Evolutionary conservation across 2,113 vertebrate genomes (phyloP).

Genomic region (Actenoides lindsayi): DNA sequence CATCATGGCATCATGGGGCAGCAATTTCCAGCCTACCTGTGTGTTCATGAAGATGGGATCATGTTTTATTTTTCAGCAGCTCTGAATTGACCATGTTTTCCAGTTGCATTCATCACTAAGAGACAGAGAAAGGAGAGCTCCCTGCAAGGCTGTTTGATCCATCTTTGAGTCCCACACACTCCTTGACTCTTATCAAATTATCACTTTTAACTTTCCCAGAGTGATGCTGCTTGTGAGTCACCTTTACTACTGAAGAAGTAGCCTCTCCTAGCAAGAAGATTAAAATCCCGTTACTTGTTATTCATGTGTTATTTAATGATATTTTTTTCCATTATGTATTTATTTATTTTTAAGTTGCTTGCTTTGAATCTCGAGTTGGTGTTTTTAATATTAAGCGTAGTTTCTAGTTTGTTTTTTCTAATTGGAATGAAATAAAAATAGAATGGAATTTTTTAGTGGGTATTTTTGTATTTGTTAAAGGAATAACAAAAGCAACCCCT

Average conservation of each 20-base stretch:
- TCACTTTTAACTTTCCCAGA: not conserved
- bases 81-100: not conserved
- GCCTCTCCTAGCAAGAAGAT: conserved; percentile 49
- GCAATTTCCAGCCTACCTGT: not conserved
- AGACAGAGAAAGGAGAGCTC: not conserved
- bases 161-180: not conserved
- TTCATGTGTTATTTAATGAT: conserved; percentile 69
- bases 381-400: conserved; percentile 43
- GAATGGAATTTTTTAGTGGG: not conserved
- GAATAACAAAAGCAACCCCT: not conserved
- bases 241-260: conserved; percentile 40
- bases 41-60: not conserved
- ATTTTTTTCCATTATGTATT: conserved; percentile 57
- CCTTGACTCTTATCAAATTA: conserved; percentile 5
- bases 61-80: not conserved
- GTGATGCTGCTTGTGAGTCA: conserved; percentile 52
- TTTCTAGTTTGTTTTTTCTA: conserved; percentile 42
- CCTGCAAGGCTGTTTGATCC: conserved; percentile 19
- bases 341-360: conserved; percentile 67
- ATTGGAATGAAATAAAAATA: conserved; percentile 44
- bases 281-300: conserved; percentile 64
- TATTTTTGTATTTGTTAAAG: not conserved
- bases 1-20: rapidly evolving
- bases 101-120: not conserved
- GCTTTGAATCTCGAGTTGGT: conserved; percentile 17